Base-by-base conservation (phyloP, 2,888 invertebrate genomes). In the Spicauda simplicius region DNA sequence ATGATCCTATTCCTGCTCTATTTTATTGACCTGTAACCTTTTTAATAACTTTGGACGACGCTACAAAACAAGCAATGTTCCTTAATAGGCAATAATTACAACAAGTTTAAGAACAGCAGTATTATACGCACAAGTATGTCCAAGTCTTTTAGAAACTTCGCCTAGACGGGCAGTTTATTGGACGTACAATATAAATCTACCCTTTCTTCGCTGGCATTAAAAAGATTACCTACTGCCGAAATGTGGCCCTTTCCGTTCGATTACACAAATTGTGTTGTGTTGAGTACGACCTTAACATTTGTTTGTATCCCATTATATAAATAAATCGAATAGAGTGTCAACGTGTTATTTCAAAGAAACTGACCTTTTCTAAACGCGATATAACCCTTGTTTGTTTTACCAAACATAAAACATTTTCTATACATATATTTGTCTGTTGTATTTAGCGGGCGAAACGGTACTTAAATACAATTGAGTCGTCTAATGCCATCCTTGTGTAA, bases 181-280 rank as follows among this genome's bases (percentile, higher is more conserved):
- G 20, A 19, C 58, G 41, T n/a, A 20, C 58, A 58, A 45, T 11
- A 58, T 58, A 58, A 58, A 58, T 41, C 41, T 37, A 18, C 18
- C 56, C 56, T 58, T 58, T 58, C 41, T 58, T 58, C 45, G 16
- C 14, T 19, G 33, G 56, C 37, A 37, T 56, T 56, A 20, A 2
- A 20, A 56, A 18, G 33, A 56, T 56, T 56, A 56, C 56, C 33
- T 53, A 53, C 19, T 12, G 18, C 2, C 37, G 18, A 33, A 56
- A 37, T 20, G 20, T 37, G 41, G 33, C 12, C 53, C 54, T 54
- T 62, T 50, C 25, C 37, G 50, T 53, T 61, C 53, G 33, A 61
- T 61, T 61, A 41, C 41, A 41, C 41, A 52, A 61, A 61, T 61
- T 33, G 53, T 37, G 30, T 61, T 50, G 37, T 53, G 33, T 61